phyloP scores from a whole-genome alignment of 2,797 vertebrate genomes.

The Lacerta viridis region DNA sequence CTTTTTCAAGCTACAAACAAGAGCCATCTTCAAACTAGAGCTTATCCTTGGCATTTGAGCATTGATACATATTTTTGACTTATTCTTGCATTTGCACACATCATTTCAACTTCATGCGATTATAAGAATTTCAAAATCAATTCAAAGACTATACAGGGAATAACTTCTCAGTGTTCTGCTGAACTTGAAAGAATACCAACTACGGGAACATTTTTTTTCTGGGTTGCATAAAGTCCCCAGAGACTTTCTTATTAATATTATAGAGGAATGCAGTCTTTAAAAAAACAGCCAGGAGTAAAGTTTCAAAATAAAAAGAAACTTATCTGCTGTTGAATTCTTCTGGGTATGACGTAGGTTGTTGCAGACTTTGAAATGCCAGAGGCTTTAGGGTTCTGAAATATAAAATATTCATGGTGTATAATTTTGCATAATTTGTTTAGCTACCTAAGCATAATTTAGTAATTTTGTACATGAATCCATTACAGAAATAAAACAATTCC shows the following conservation, averaged over 20 bases:
- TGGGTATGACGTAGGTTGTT: constrained; percentile 71
- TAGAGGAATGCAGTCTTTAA: constrained; percentile 46
- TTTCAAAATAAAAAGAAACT: constrained; percentile 68
- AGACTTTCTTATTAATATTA: constrained; percentile 68
- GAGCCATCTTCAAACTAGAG: neutral
- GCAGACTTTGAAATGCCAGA: constrained; percentile 75
- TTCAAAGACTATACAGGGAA: constrained; percentile 51
- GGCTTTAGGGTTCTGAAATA: constrained; percentile 79
- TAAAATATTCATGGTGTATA: constrained; percentile 83
- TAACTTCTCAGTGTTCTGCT: constrained; percentile 25
- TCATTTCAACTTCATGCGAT: constrained; percentile 38
- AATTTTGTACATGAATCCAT: constrained; percentile 72
- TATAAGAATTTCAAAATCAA: constrained; percentile 57
- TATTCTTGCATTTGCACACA: constrained; percentile 34
- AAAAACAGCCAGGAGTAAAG: constrained; percentile 57
- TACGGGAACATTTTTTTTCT: constrained; percentile 60
- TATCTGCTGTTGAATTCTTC: constrained; percentile 71
- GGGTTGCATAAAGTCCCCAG: constrained; percentile 57
- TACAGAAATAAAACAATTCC: constrained; percentile 58
- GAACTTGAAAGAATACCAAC: constrained; percentile 53
- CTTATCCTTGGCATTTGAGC: constrained; percentile 19
- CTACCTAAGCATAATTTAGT: constrained; percentile 78
- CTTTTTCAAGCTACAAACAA: neutral
- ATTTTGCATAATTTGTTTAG: constrained; percentile 85
- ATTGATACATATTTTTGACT: constrained; percentile 31